These are phyloP conservation scores for Dendrolimus kikuchii DNA, from an alignment of 1,140 invertebrate genomes.

Conservation along the genomic window DNA sequence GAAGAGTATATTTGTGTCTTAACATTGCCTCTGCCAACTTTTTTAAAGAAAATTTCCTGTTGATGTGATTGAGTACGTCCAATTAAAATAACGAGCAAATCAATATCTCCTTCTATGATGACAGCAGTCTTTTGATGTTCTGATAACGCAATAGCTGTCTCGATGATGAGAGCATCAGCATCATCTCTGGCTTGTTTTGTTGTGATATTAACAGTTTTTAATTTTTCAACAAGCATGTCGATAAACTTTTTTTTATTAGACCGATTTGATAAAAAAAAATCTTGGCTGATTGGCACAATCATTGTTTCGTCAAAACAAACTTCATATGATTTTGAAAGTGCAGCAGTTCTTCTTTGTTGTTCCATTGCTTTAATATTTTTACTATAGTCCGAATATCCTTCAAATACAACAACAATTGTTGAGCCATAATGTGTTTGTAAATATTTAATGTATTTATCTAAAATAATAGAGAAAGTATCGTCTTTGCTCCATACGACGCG, in stretches of 20 bases:
- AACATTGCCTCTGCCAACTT: constrained; percentile 31
- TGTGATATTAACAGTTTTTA: constrained; percentile 20
- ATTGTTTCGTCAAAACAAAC: constrained; percentile 39
- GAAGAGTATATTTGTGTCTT: constrained; percentile 32
- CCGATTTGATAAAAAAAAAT: constrained; percentile 40
- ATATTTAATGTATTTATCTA: constrained; percentile 24
- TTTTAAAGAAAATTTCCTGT: constrained; percentile 30
- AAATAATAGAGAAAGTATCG: constrained; percentile 23
- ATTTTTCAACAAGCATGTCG: constrained; percentile 26
- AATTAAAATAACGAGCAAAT: constrained; percentile 16
- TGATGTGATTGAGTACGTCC: constrained; percentile 24
- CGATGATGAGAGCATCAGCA: constrained; percentile 24
- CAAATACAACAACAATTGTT: constrained; percentile 36
- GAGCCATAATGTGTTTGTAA: constrained; percentile 24
- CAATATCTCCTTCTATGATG: constrained; percentile 1
- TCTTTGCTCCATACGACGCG: constrained; percentile 21
- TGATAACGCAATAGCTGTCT: constrained; percentile 22
- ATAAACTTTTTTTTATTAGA: constrained; percentile 35
- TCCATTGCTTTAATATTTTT: constrained; percentile 26
- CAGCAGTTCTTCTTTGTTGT: constrained; percentile 30
- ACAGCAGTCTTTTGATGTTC: constrained; percentile 18
- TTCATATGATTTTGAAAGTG: constrained; percentile 28
- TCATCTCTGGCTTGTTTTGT: constrained; percentile 22
- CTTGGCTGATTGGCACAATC: constrained; percentile 36
- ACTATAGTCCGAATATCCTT: constrained; percentile 29